Evolutionary conservation across 2,888 invertebrate genomes (phyloP).

Genomic region (Proisotoma minuta): DNA sequence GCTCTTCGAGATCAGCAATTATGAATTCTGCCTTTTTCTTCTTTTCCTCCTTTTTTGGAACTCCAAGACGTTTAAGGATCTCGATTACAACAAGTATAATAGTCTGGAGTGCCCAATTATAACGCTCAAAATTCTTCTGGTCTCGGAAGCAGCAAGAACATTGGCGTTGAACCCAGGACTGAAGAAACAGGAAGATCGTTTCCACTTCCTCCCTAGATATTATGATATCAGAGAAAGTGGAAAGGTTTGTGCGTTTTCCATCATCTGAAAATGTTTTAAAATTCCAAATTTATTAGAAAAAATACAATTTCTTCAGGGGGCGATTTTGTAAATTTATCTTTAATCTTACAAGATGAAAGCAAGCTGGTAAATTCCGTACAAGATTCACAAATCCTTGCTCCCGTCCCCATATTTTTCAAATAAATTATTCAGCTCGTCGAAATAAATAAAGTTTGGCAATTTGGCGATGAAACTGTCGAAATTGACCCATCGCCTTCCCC

Average conservation of each 20-base stretch:
- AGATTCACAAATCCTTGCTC: slow-evolving; percentile 82
- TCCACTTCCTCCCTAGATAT: slow-evolving; percentile 65
- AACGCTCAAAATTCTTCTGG: slow-evolving; percentile 84
- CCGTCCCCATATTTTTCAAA: slow-evolving; percentile 47
- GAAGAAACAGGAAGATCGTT: slow-evolving; percentile 75
- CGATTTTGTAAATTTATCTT: not conserved
- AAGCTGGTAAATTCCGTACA: slow-evolving; percentile 90
- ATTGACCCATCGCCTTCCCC: too few relatives aligned
- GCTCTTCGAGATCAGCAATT: slow-evolving; percentile 25
- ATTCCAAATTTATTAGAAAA: not conserved
- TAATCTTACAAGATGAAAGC: slow-evolving; percentile 72
- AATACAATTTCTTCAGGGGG: not conserved
- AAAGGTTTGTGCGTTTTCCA: slow-evolving; percentile 33
- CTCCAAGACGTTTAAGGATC: slow-evolving; percentile 66
- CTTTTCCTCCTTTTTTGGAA: slow-evolving; percentile 18
- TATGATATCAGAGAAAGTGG: slow-evolving; percentile 49
- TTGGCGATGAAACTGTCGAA: too few relatives aligned
- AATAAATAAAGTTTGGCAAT: too few relatives aligned
- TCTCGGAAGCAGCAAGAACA: slow-evolving; percentile 94
- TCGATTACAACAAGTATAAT: slow-evolving; percentile 77
- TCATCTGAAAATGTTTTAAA: slow-evolving; percentile 34
- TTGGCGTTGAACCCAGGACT: slow-evolving; percentile 87
- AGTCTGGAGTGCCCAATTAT: slow-evolving; percentile 82
- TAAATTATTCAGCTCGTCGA: too few relatives aligned
- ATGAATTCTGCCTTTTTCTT: slow-evolving; percentile 3